Conservation (phyloP, 2,113 vertebrate species). For the Circaetus gallicus region DNA sequence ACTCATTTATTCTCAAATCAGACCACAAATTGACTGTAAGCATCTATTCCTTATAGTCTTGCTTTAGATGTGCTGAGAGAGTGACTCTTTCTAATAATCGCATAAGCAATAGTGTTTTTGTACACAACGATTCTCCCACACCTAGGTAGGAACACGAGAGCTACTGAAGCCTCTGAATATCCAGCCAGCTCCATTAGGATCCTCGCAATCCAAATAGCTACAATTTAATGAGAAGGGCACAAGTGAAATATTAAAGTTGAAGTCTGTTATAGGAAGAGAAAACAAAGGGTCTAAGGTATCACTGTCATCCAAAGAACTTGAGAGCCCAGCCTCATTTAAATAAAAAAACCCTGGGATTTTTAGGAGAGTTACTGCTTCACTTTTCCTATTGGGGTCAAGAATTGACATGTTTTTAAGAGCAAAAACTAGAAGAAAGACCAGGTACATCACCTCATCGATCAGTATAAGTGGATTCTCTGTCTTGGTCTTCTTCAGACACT, state of each 20-base stretch:
- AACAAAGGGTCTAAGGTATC: neutral
- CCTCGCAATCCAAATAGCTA: neutral
- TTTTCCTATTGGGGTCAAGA: neutral
- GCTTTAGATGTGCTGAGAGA: neutral
- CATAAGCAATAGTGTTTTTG: neutral
- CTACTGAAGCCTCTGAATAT: neutral
- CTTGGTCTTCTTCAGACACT: constrained; percentile 98
- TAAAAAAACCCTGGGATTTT: neutral
- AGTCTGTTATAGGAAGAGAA: neutral
- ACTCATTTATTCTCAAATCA: neutral
- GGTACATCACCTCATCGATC: constrained; percentile 87
- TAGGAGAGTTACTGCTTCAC: neutral
- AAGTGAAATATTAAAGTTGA: neutral
- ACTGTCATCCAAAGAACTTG: neutral
- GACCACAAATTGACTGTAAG: neutral
- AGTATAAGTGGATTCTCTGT: constrained; percentile 94
- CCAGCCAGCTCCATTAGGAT: neutral
- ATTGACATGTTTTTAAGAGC: neutral
- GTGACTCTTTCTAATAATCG: neutral
- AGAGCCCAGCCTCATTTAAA: neutral
- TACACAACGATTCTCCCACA: neutral
- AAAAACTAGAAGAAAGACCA: neutral
- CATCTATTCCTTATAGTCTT: neutral
- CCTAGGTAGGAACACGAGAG: neutral
- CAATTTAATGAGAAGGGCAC: neutral